Conservation (phyloP, 2,797 vertebrate species). For the Glyptemys insculpta region DNA sequence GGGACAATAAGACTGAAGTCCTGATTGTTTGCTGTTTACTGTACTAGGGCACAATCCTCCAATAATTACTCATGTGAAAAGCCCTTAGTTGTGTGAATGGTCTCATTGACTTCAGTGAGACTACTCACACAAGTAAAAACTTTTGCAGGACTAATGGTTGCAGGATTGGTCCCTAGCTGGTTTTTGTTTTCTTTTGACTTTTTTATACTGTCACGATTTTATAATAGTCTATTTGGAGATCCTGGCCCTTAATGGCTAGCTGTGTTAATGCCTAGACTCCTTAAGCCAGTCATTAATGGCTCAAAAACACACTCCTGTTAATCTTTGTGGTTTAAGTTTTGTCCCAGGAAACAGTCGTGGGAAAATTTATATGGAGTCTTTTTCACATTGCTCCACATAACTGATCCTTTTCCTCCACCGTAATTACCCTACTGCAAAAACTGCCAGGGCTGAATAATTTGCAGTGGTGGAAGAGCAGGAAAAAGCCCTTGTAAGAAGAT, state of each 20-base stretch:
- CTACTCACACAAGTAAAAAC: not conserved
- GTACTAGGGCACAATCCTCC: conserved; percentile 15
- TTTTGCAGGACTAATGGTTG: conserved; percentile 19
- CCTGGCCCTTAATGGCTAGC: not conserved
- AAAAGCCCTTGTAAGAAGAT: too few species aligned
- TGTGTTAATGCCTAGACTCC: not conserved
- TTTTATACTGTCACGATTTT: conserved; percentile 30
- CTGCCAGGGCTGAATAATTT: not conserved
- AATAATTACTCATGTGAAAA: conserved; percentile 11
- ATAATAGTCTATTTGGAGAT: conserved; percentile 20
- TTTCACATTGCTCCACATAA: not conserved
- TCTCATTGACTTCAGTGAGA: conserved; percentile 1
- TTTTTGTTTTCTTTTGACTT: conserved; percentile 44
- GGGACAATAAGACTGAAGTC: not conserved
- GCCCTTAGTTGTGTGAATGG: not conserved
- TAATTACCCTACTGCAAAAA: not conserved
- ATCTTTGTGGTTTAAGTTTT: conserved; percentile 1
- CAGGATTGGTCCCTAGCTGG: conserved; percentile 27
- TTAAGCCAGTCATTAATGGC: not conserved
- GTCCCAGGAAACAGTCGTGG: not conserved
- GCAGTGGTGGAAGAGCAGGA: not conserved
- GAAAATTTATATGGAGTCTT: not conserved
- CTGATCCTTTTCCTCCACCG: not conserved
- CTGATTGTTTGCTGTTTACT: not conserved
- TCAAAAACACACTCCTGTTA: conserved; percentile 8